phyloP scores from a whole-genome alignment of 1,140 invertebrate genomes.

The Leptopilina clavipes region DNA sequence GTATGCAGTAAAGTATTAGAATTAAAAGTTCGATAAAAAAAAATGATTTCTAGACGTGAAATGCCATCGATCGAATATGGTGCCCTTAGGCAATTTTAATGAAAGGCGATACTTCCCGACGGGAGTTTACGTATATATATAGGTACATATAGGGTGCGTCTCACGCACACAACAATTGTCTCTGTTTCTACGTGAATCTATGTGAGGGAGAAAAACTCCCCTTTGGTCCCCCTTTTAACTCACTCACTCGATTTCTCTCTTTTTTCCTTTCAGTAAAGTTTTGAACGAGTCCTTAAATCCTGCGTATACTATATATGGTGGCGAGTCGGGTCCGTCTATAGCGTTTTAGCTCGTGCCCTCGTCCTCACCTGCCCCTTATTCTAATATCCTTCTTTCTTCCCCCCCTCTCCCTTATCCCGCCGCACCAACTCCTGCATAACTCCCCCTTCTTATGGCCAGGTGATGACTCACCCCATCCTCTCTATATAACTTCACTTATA shows the following conservation, averaged over 20 bases:
- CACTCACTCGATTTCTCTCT: no score
- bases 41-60: constrained; percentile 25
- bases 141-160: constrained; percentile 14
- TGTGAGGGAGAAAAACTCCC: not conserved
- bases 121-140: not conserved
- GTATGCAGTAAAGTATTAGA: not conserved
- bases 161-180: not conserved
- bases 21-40: not conserved
- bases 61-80: constrained; percentile 20
- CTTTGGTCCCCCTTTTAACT: not conserved
- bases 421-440: not conserved
- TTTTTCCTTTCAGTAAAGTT: constrained; percentile 2
- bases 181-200: not conserved
- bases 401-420: no score
- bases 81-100: constrained; percentile 34
- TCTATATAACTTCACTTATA: not conserved
- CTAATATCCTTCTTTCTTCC: constrained; percentile 7
- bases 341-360: constrained; percentile 16
- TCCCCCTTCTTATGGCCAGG: not conserved
- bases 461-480: constrained; percentile 31
- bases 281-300: constrained; percentile 24
- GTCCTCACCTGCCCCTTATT: constrained; percentile 31
- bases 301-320: not conserved
- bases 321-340: constrained; percentile 7
- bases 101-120: constrained; percentile 30